Evolutionary conservation across 2,113 vertebrate species (phyloP), one percentile per base, ranked within the genome.

Genomic region (Candoia aspera): DNA sequence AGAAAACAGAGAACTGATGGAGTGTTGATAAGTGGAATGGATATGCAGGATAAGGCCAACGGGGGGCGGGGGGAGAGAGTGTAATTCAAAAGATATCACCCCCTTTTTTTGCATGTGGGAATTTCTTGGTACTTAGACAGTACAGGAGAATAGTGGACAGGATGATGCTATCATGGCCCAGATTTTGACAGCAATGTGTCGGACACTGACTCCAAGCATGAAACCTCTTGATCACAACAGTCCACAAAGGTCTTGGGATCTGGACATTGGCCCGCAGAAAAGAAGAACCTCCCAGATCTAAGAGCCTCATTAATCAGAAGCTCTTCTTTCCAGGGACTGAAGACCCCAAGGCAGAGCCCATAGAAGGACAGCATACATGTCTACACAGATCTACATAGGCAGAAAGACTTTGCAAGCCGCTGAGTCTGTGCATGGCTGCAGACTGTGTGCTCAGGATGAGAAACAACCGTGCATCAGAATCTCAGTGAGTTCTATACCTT

Each of bases 1-100:
- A 73, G 49, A 85, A 89, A 93, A 58, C 5, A 53, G 60, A 53
- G 89, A 91, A 68, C 86, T 92, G 90, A 88, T 19, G 94, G 90
- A 55, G 92, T 94, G 85, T 79, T 1, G 2, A 73, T 13, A 24
- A 90, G 87, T 62, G 0, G 54, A 84, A 93, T 49, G 73, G 85
- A 88, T 87, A 90, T 29, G 89, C 88, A 10, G 90, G 83, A 58
- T 0, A 2, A 90, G 84, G 87, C 91, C 24, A 84, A 2, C 0
- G 79, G 86, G 89, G 13, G n/a, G 26, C 23, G 8, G 26, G 15
- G 8, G 29, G 29, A 8, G 0, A 0, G 42, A 23, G 91, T 3
- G 64, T 53, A 6, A 59, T 89, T 84, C 37, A 54, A 58, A 89
- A 62, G 13, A 54, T 8, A 6, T 19, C 6, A 19, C 17, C 15